phyloP scores from a whole-genome alignment of 2,888 invertebrate species.

The Ophion ventricosus region DNA sequence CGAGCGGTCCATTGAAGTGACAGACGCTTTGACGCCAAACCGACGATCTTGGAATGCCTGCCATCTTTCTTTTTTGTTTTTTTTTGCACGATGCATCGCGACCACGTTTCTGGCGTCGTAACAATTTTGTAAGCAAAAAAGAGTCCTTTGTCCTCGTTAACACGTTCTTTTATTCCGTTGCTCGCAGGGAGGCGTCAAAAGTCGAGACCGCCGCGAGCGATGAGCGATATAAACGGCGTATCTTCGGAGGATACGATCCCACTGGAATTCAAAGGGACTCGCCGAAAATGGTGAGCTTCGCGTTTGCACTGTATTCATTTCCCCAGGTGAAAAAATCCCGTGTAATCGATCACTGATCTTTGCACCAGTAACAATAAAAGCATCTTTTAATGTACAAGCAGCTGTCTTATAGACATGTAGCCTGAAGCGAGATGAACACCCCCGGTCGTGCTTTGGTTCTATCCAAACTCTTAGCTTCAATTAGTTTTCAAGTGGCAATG shows the following conservation, averaged over 20 bases:
- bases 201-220: conserved; percentile 28
- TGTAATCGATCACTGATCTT: no score
- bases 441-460: no score
- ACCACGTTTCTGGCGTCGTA: conserved; percentile 36
- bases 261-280: conserved; percentile 15
- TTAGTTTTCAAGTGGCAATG: no score
- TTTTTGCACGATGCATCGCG: conserved; percentile 35
- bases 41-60: conserved; percentile 37
- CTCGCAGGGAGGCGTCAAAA: conserved; percentile 23
- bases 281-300: conserved; percentile 1
- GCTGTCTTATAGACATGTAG: no score
- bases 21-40: conserved; percentile 61
- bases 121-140: conserved; percentile 51
- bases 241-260: conserved; percentile 9
- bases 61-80: conserved; percentile 24
- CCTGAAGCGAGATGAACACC: no score
- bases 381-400: no score
- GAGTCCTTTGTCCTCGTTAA: conserved; percentile 48
- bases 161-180: conserved; percentile 39
- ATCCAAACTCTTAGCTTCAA: no score
- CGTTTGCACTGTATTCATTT: neutral
- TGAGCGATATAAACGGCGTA: conserved; percentile 46
- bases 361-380: no score
- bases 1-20: conserved; percentile 55
- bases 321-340: no score